These are phyloP conservation scores for Caenorhabditis macrosperma DNA, from an alignment of 2,888 invertebrate genomes.

Conservation along the genomic window DNA sequence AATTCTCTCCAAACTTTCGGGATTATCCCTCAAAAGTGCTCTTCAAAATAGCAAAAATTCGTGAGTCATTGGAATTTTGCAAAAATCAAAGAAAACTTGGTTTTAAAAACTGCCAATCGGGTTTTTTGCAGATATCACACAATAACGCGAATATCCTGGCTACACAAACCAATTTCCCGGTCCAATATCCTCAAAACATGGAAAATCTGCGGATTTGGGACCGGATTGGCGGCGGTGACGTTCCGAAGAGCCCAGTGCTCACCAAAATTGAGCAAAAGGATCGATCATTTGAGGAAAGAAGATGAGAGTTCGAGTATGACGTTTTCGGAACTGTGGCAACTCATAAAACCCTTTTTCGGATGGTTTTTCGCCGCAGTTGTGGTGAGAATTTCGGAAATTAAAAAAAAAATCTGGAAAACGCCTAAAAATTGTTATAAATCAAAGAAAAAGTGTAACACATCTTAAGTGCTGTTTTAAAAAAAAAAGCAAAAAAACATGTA, in stretches of 20 bases:
- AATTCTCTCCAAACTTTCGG: constrained; percentile 51
- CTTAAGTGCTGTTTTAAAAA: too few species aligned
- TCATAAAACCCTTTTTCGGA: constrained; percentile 73
- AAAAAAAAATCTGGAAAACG: background rate
- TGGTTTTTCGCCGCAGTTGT: constrained; percentile 75
- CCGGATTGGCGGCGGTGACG: constrained; percentile 38
- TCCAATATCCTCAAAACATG: constrained; percentile 40
- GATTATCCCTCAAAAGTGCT: constrained; percentile 19
- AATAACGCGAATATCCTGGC: constrained; percentile 28
- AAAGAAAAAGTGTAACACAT: too few species aligned
- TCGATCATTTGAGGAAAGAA: constrained; percentile 54
- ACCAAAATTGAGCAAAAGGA: constrained; percentile 57
- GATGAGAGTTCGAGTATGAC: constrained; percentile 46
- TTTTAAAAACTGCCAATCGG: background rate
- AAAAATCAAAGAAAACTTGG: background rate
- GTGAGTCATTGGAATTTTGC: constrained; percentile 12
- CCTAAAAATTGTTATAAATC: too few species aligned
- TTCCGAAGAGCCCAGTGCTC: constrained; percentile 43
- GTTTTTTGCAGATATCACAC: constrained; percentile 27
- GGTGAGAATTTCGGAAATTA: constrained; percentile 53
- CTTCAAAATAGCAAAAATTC: constrained; percentile 27
- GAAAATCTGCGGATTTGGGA: constrained; percentile 41
- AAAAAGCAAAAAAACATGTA: too few species aligned
- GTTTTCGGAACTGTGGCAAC: constrained; percentile 67
- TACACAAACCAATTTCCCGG: constrained; percentile 32